A percentile compares a stretch with the other conserved stretches of the same genome.
These are phyloP conservation scores for Erpetoichthys calabaricus DNA, from an alignment of 2,797 vertebrate genomes.

Conservation along the genomic window DNA sequence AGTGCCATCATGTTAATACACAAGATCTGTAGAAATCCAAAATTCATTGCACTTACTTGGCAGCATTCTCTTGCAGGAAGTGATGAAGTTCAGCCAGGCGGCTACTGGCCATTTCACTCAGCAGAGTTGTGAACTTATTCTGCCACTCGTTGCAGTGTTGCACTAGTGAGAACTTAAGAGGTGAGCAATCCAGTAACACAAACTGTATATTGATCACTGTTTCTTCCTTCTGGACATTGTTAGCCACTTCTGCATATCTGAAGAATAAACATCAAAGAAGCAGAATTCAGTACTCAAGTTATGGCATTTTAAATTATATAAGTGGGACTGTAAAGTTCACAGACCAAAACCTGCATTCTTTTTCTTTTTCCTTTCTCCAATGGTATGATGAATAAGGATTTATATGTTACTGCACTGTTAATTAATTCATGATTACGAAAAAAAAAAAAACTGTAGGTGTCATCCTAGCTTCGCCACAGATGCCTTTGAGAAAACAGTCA, in stretches of 20 bases:
- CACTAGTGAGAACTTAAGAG: constrained; percentile 63
- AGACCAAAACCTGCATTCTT: too few species aligned
- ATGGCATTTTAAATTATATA: too few species aligned
- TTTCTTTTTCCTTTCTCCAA: too few species aligned
- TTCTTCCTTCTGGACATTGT: constrained; percentile 72
- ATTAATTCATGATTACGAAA: too few species aligned
- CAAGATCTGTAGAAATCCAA: too few species aligned
- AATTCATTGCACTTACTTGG: constrained; percentile 35
- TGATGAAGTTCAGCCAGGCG: constrained; percentile 51
- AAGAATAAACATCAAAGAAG: background rate
- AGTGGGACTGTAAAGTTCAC: too few species aligned
- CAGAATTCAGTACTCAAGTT: background rate
- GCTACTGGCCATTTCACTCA: constrained; percentile 52
- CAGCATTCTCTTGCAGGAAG: constrained; percentile 47
- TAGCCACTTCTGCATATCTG: constrained; percentile 74
- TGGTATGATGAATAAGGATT: too few species aligned
- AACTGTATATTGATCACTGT: constrained; percentile 61
- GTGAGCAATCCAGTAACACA: constrained; percentile 67
- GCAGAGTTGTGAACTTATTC: constrained; percentile 67
- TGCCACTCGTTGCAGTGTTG: constrained; percentile 80
- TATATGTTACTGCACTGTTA: too few species aligned
- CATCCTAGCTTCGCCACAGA: too few species aligned
- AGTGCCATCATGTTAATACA: too few species aligned
- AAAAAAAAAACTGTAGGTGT: too few species aligned
- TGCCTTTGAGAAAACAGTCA: too few species aligned